Evolutionary conservation across 2,888 invertebrate species (phyloP).

Genomic region (Volucella zonaria): DNA sequence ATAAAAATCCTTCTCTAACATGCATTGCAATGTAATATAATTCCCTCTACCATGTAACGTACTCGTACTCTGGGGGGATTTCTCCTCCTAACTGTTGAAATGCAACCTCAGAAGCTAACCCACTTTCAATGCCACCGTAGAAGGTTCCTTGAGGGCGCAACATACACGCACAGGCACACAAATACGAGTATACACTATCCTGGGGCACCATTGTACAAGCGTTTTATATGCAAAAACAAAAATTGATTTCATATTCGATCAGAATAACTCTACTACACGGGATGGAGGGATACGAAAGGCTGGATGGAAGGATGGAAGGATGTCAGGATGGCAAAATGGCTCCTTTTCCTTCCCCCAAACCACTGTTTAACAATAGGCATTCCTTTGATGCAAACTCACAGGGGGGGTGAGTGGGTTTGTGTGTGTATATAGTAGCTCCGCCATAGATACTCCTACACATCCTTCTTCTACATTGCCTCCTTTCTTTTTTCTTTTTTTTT

Average conservation of each 20-base stretch:
- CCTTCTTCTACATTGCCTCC: not conserved
- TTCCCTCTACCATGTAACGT: conserved; percentile 37
- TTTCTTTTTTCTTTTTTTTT: not conserved
- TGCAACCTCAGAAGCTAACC: conserved; percentile 66
- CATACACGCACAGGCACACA: conserved; percentile 25
- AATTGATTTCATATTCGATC: conserved; percentile 74
- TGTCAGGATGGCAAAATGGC: conserved; percentile 47
- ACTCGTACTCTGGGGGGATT: conserved; percentile 39
- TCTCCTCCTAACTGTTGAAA: conserved; percentile 47
- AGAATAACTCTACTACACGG: conserved; percentile 44
- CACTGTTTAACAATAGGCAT: conserved; percentile 57
- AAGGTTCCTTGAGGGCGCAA: conserved; percentile 53
- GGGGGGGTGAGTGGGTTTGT: conserved; percentile 11
- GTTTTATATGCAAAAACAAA: conserved; percentile 73
- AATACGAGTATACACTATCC: conserved; percentile 15
- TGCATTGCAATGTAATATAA: conserved; percentile 29
- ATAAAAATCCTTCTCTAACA: conserved; percentile 19
- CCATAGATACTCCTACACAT: conserved; percentile 11
- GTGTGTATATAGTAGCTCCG: not conserved
- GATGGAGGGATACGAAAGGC: conserved; percentile 23
- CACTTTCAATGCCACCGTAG: conserved; percentile 9
- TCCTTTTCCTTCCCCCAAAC: conserved; percentile 17
- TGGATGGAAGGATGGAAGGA: no score
- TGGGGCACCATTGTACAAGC: conserved; percentile 57
- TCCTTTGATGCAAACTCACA: conserved; percentile 70